These are phyloP conservation scores for Bufotes viridis DNA, from an alignment of 2,797 vertebrate species.

Conservation along the genomic window DNA sequence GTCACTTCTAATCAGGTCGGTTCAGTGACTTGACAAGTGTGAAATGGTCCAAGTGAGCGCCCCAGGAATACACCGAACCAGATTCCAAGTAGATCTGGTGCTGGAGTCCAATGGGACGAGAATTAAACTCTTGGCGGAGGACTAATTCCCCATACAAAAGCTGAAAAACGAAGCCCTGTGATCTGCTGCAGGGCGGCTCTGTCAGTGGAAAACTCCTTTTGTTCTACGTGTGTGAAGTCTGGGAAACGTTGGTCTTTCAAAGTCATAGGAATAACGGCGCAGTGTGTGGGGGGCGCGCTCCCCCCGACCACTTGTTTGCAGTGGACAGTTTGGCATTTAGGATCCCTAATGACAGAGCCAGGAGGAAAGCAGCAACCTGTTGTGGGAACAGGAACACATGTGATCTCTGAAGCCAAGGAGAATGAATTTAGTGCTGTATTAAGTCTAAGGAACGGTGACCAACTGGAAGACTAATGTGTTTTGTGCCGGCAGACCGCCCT, in stretches of 20 bases:
- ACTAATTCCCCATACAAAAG: neutral
- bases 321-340: neutral
- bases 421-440: neutral
- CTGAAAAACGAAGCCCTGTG: neutral
- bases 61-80: neutral
- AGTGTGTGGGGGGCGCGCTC: neutral
- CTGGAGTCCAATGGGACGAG: neutral
- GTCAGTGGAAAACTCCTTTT: slow-evolving; percentile 16
- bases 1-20: neutral
- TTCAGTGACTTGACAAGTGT: too few relatives aligned
- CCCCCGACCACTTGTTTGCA: neutral
- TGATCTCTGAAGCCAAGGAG: neutral
- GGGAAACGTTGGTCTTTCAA: slow-evolving; percentile 7
- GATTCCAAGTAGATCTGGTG: neutral
- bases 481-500: neutral
- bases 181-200: neutral
- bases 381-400: neutral
- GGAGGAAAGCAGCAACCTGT: neutral
- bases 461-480: neutral
- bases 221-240: slow-evolving; percentile 1
- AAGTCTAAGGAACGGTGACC: neutral
- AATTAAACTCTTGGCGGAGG: neutral
- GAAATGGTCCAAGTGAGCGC: neutral
- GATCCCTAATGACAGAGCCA: neutral
- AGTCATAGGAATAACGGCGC: neutral